Evolutionary conservation across 2,113 vertebrate genomes (phyloP), one percentile per base, ranked within the genome.

Genomic region (Limnothrissa miodon): DNA sequence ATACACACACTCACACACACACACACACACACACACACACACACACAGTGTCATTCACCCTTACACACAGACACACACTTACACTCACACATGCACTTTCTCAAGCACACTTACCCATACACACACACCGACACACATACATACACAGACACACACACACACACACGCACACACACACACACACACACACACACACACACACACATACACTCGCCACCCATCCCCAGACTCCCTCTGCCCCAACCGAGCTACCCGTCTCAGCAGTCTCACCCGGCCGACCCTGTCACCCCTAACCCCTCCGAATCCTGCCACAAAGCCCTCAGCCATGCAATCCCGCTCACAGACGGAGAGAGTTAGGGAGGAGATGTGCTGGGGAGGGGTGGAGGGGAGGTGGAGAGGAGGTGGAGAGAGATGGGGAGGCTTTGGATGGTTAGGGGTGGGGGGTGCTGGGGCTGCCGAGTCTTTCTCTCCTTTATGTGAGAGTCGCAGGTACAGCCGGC

Each of bases 241-340:
- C 23, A 9, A 25, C 53, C 56, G 1, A 23, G 56, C 56, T 59
- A 7, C 59, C 25, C 59, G 1, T 33, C 59, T 36, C 62, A 70
- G 62, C 62, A 33, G 11, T 70, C 62, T 70, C 25, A 70, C 62
- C 25, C 62, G 6, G 10, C 25, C 29, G 62, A 33, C 62, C 25
- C 62, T 29, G 62, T 29, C 62, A 29, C 25, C 62, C n/a, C 29
- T 70, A 29, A 66, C 62, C 62, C n/a, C 62, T 13, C 29, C 33
- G 19, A 53, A 70, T 70, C 25, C 62, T 33, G 62, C 62, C 62
- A 70, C 62, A 70, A 70, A 33, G 59, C 59, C 62, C 62, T 70
- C 62, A 29, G 62, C 62, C 62, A 36, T 29, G 62, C 59, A 66
- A 11, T 11, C 29, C 62, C 33, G 29, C 9, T 70, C 62, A 70